Conservation (phyloP, 2,888 invertebrate species). For the Actias luna region DNA sequence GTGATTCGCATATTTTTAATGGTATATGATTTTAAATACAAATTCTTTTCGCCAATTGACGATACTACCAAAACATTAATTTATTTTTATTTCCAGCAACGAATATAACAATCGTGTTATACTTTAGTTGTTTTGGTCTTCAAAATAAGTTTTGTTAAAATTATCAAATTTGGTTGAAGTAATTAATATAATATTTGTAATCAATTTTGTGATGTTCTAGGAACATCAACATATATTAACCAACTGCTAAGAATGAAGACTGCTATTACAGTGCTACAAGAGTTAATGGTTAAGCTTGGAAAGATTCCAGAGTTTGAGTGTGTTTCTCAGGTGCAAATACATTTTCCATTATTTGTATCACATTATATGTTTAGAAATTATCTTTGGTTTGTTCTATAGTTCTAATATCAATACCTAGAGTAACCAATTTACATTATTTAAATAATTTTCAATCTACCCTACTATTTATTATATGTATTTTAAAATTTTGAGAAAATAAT, state of each 20-base stretch:
- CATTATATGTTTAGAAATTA: background rate
- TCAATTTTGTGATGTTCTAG: background rate
- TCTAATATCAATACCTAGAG: background rate
- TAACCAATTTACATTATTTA: background rate
- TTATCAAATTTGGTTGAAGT: background rate
- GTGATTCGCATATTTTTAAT: no score
- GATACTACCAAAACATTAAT: no score
- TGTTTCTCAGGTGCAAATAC: slow-evolving; percentile 51
- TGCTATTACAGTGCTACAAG: slow-evolving; percentile 85
- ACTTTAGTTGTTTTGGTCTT: no score
- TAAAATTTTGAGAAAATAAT: background rate
- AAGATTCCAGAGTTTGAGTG: slow-evolving; percentile 79
- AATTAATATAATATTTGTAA: background rate
- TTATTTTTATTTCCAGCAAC: no score
- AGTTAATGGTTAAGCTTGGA: slow-evolving; percentile 81
- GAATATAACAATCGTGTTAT: no score
- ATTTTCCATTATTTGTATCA: background rate
- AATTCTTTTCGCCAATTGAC: no score
- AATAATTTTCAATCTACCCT: background rate
- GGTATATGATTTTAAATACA: no score
- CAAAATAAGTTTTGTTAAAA: no score
- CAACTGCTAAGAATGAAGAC: slow-evolving; percentile 71
- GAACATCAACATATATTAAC: background rate
- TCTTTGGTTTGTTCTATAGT: background rate
- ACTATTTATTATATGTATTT: background rate